Evolutionary conservation across 2,888 invertebrate species (phyloP), one percentile per base, ranked within the genome.

Genomic region (Xanthia icteritia): DNA sequence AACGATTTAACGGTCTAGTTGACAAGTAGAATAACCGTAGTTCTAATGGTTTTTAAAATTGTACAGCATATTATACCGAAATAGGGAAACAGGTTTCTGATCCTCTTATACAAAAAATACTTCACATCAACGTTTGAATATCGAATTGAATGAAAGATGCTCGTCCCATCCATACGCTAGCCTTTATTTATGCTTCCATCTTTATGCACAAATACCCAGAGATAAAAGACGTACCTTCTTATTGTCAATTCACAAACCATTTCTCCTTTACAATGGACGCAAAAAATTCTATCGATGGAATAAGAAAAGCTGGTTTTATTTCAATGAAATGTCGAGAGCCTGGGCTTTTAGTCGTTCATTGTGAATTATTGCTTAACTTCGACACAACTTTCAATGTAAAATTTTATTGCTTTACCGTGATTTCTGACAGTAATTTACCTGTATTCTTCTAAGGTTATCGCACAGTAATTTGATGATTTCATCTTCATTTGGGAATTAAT

Each of bases 201-300:
- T 84, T 82, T 85, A 88, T 90, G 88, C 88, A 85, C 88, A 89
- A 87, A 90, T 90, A 88, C 83, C 84, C 83, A 84, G 85, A 88
- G 89, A 91, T 92, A 92, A 92, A 92, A 89, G 87, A 88, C 86
- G 87, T 87, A 89, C 87, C 88, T 87, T 89, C 90, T 89, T 90
- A 90, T 90, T 92, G 91, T 90, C 89, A 89, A 91, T 91, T 91
- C 88, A 86, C 90, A 91, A 91, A 89, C 91, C 91, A 90, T 92
- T 92, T 90, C 89, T 88, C 83, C 83, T 89, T 85, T 84, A 89
- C 89, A 90, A 89, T 89, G 85, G 86, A 88, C 82, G 87, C 81
- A 89, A 89, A 90, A 90, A 89, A 86, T 86, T 74, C 85, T 79
- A 83, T 87, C 71, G 81, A 82, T 74, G 83, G 79, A 84, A 81